phyloP scores from a whole-genome alignment of 2,888 invertebrate species.

The Lycaena phlaeas region DNA sequence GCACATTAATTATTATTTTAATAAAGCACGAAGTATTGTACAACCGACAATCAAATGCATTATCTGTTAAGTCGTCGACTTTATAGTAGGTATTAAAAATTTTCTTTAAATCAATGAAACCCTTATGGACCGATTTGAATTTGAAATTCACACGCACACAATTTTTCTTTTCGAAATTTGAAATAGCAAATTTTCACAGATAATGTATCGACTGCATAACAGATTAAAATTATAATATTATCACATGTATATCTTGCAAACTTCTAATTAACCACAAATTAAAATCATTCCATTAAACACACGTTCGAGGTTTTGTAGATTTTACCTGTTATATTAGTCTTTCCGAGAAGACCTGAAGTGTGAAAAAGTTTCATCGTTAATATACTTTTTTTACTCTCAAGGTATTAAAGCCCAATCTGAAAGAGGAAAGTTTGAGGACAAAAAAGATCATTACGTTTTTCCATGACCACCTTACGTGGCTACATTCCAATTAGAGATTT shows the following conservation, averaged over 20 bases:
- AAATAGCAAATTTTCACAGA: too few relatives aligned
- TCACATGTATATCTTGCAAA: slow-evolving; percentile 19
- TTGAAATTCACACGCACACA: too few relatives aligned
- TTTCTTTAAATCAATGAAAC: too few relatives aligned
- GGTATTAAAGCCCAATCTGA: slow-evolving; percentile 62
- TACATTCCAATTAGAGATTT: slow-evolving; percentile 46
- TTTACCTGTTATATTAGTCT: slow-evolving; percentile 74
- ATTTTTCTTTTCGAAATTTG: background rate
- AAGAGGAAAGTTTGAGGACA: slow-evolving; percentile 67
- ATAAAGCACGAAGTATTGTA: background rate
- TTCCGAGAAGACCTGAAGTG: slow-evolving; percentile 75
- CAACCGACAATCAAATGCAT: background rate
- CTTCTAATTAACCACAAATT: slow-evolving; percentile 34
- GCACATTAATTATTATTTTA: slow-evolving; percentile 1
- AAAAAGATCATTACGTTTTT: slow-evolving; percentile 51
- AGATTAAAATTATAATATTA: slow-evolving; percentile 7
- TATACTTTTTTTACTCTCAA: slow-evolving; percentile 48
- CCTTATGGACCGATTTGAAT: too few relatives aligned
- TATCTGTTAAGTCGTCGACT: background rate
- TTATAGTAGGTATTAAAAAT: too few relatives aligned
- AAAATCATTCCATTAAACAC: slow-evolving; percentile 59
- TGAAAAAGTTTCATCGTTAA: slow-evolving; percentile 71
- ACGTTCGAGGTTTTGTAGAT: slow-evolving; percentile 35
- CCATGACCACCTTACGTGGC: slow-evolving; percentile 31
- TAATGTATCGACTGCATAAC: too few relatives aligned